Percentiles rank a stretch among this genome's conserved stretches.
Conservation (phyloP, 2,888 invertebrate genomes). For the Eristalis arbustorum region DNA sequence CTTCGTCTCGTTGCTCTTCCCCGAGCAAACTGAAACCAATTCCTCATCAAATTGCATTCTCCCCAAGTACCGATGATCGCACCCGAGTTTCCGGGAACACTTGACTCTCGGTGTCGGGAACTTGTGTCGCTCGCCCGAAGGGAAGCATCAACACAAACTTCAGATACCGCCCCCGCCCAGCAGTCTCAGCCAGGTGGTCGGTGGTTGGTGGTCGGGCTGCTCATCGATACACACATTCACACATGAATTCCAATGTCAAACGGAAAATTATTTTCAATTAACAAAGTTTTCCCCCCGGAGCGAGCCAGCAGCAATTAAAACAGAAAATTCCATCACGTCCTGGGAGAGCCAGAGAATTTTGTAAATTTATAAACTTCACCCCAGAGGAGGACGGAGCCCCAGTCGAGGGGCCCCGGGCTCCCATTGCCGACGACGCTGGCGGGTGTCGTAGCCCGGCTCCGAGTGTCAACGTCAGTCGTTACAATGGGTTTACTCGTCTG, state of each 20-base stretch:
- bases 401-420: neutral
- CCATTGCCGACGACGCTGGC: neutral
- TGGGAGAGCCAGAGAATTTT: slow-evolving; percentile 31
- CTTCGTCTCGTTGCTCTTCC: no score
- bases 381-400: neutral
- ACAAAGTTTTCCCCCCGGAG: slow-evolving; percentile 27
- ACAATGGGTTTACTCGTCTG: slow-evolving; percentile 12
- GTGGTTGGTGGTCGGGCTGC: neutral
- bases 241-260: slow-evolving; percentile 3
- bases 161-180: neutral
- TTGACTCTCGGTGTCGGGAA: no score
- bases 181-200: neutral
- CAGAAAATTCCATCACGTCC: slow-evolving; percentile 23
- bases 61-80: neutral
- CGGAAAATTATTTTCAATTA: slow-evolving; percentile 31
- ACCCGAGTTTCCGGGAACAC: neutral
- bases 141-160: neutral
- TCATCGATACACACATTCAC: neutral
- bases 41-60: neutral
- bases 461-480: neutral
- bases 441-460: neutral
- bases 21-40: neutral
- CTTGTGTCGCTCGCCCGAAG: no score
- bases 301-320: slow-evolving; percentile 43
- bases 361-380: slow-evolving; percentile 25